These are phyloP conservation scores for Phthorimaea operculella DNA, from an alignment of 1,140 invertebrate genomes.

Conservation along the genomic window DNA sequence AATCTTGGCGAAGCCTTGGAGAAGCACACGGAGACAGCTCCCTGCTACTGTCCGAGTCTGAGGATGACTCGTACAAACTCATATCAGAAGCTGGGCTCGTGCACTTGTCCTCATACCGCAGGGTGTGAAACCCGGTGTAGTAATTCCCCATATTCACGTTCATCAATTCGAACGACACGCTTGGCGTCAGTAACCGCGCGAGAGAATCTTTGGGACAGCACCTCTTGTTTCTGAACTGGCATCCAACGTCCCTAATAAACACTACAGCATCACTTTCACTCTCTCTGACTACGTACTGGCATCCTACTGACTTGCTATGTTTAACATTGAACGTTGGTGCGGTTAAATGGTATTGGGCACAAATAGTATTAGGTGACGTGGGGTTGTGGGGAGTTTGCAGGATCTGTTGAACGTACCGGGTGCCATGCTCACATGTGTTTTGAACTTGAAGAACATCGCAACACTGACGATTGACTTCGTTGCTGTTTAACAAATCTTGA, in stretches of 20 bases:
- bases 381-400: neutral
- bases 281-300: conserved; percentile 16
- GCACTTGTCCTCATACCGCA: conserved; percentile 44
- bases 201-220: conserved; percentile 24
- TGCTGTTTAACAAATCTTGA: neutral
- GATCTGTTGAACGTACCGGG: neutral
- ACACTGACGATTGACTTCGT: neutral
- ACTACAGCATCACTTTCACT: conserved; percentile 31
- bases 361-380: neutral
- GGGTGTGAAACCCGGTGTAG: conserved; percentile 28
- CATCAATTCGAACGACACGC: conserved; percentile 26
- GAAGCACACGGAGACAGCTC: conserved; percentile 28
- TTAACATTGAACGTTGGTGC: conserved; percentile 2
- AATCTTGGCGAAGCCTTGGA: conserved; percentile 20
- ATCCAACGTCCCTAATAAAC: conserved; percentile 56
- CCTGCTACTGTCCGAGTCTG: neutral
- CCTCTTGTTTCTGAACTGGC: conserved; percentile 44
- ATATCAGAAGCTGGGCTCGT: conserved; percentile 21
- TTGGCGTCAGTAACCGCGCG: conserved; percentile 28
- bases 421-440: neutral
- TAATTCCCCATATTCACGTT: conserved; percentile 26
- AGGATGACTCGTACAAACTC: neutral
- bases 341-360: neutral
- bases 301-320: conserved; percentile 45
- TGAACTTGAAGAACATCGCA: neutral